Conservation (phyloP, 2,797 vertebrate genomes). For the Pygocentrus nattereri region DNA sequence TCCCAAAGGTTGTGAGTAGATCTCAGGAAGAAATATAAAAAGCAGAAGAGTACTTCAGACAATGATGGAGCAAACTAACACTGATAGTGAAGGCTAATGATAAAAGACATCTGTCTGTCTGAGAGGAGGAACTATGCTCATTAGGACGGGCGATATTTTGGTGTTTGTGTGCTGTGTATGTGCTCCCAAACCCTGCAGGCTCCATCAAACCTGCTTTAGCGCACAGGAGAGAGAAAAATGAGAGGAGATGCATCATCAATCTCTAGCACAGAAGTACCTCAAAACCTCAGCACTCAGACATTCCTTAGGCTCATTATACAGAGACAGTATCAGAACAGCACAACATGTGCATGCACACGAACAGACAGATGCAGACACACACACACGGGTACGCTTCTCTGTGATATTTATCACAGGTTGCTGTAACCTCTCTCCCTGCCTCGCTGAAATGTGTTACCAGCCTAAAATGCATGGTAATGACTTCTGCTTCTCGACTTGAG, state of each 20-base stretch:
- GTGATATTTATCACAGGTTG: conserved; percentile 33
- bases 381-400: conserved; percentile 30
- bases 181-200: conserved; percentile 30
- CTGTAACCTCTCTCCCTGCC: conserved; percentile 39
- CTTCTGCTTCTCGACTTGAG: conserved; percentile 46
- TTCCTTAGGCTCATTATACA: conserved; percentile 48
- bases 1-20: too few relatives aligned
- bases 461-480: conserved; percentile 51
- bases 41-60: neutral
- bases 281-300: conserved; percentile 36
- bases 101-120: conserved; percentile 7
- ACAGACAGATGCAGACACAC: neutral
- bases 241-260: conserved; percentile 45
- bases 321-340: conserved; percentile 15
- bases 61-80: conserved; percentile 13
- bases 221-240: conserved; percentile 37
- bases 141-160: conserved; percentile 22
- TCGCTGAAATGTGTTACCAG: conserved; percentile 30
- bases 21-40: too few relatives aligned
- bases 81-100: conserved; percentile 24
- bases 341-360: neutral
- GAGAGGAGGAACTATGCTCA: conserved; percentile 26
- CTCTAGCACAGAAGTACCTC: conserved; percentile 42
- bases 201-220: conserved; percentile 32
- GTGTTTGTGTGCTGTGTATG: conserved; percentile 7